Base-by-base conservation (phyloP, 2,797 vertebrate genomes). In the Leptatherina wallacei region DNA sequence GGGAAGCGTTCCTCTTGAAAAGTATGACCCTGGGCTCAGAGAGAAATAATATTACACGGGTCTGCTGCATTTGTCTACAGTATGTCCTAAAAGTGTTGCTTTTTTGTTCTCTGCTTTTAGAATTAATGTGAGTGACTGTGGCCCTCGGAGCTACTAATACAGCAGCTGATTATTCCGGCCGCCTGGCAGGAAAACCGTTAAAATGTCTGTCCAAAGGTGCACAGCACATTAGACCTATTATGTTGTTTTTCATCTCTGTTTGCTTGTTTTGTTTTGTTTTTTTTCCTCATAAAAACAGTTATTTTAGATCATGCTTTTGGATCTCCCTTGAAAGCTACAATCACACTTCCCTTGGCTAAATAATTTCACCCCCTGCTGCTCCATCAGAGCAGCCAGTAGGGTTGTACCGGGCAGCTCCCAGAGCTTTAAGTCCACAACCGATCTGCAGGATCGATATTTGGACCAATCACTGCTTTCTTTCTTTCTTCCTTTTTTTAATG, bases 1-100 rank as follows among this genome's bases (percentile, higher is more conserved):
- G 59, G 38, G 49, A 58, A 73, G 47, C 67, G 44, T 75, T 76
- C 27, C 42, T 77, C 38, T 73, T 73, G 73, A 64, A 70, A 68
- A 80, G 69, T 75, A 33, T 38, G 78, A 88, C 85, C 85, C 73
- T 85, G 85, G 74, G 80, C 77, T 24, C 61, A 47, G 0, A 57
- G 35, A 71, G 77, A 84, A 85, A 69, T 76, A 73, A 67, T 75
- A 70, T 80, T 64, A 78, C 78, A 79, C 6, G 42, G 64, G 18
- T 64, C 47, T 1, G 4, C 51, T 6, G 20, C 20, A 6, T 71
- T 59, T 76, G 32, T 60, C 14, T 57, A 13, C 71, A 24, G 30
- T 55, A 2, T 55, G 22, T 69, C 71, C 38, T 44, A 29, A 56
- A 71, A 78, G 13, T 64, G 68, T 56, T 78, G 42, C 69, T 79